Conservation (phyloP, 1,140 invertebrate species). For the Aphidius ervi region DNA sequence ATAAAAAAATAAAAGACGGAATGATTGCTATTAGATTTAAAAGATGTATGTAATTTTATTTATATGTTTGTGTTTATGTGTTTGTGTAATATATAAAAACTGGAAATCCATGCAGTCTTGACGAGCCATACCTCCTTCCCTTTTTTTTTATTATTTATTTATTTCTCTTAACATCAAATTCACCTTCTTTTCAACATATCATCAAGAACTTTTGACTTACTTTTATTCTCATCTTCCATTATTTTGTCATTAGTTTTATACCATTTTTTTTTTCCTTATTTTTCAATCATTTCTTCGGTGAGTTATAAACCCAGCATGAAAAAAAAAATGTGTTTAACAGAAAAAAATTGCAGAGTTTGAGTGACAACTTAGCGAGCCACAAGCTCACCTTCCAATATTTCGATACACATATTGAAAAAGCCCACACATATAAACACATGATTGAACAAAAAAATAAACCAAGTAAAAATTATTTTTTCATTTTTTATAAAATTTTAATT, state of each 20-base stretch:
- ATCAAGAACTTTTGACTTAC: too few species aligned
- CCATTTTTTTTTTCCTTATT: neutral
- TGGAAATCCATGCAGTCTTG: slow-evolving; percentile 43
- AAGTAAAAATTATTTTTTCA: too few species aligned
- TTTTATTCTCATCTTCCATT: neutral
- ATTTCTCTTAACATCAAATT: slow-evolving; percentile 22
- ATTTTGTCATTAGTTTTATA: slow-evolving; percentile 1
- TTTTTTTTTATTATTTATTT: slow-evolving; percentile 7
- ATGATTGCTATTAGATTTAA: slow-evolving; percentile 43
- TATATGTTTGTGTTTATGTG: slow-evolving; percentile 19
- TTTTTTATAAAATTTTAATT: too few species aligned
- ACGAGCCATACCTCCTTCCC: slow-evolving; percentile 22
- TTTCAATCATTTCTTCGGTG: too few species aligned
- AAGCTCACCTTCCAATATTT: slow-evolving; percentile 39
- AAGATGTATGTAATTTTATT: slow-evolving; percentile 32
- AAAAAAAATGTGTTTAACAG: slow-evolving; percentile 22
- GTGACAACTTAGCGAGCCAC: slow-evolving; percentile 50
- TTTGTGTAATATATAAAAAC: slow-evolving; percentile 38
- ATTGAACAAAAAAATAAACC: too few species aligned
- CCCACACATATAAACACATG: too few species aligned
- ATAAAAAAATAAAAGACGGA: slow-evolving; percentile 20
- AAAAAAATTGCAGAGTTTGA: slow-evolving; percentile 42
- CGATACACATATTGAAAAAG: slow-evolving; percentile 40
- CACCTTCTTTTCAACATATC: too few species aligned
- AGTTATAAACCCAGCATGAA: neutral